Evolutionary conservation across 2,888 invertebrate species (phyloP), one percentile per base, ranked within the genome.

Genomic region (Rhyacophila evoluta): DNA sequence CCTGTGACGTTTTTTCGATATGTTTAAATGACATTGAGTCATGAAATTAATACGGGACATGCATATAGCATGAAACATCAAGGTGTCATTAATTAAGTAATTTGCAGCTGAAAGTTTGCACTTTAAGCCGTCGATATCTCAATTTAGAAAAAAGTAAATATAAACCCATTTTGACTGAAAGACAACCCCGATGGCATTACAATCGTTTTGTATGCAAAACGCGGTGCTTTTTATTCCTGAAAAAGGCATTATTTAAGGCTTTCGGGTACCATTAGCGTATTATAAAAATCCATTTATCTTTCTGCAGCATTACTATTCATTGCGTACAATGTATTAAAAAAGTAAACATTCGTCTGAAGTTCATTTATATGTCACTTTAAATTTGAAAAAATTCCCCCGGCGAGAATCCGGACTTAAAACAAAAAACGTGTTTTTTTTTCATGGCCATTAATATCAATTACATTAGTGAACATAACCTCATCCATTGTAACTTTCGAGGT

Each of bases 261-360:
- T 55, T 55, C 55, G 19, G 25, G 55, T 6, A 19, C 55, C 55
- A 55, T 55, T 55, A 55, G 19, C 19, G 55, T 19, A 55, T 55
- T 55, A 55, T 55, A 55, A 55, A 55, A 55, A 8, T 55, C 55
- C 55, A 55, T 55, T 55, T 55, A 19, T 55, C 55, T 55, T 55
- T 55, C 55, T 55, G 1, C 10, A 55, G 19, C 12, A 55, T 55
- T 55, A 19, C 55, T 55, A 55, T 55, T 55, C 55, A 55, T 55
- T 55, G 55, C 19, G 55, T 55, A 55, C 19, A 55, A 55, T 19
- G 55, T 55, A 55, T 55, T 55, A 55, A 55, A 55, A 55, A 55
- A 55, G 55, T n/a, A 55, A 55, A 55, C 55, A 55, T 55, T 55
- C 55, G 19, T 55, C 55, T 8, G 55, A 19, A 19, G 55, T 55